Evolutionary conservation across 2,888 invertebrate species (phyloP).

Genomic region (Torymus texanus): DNA sequence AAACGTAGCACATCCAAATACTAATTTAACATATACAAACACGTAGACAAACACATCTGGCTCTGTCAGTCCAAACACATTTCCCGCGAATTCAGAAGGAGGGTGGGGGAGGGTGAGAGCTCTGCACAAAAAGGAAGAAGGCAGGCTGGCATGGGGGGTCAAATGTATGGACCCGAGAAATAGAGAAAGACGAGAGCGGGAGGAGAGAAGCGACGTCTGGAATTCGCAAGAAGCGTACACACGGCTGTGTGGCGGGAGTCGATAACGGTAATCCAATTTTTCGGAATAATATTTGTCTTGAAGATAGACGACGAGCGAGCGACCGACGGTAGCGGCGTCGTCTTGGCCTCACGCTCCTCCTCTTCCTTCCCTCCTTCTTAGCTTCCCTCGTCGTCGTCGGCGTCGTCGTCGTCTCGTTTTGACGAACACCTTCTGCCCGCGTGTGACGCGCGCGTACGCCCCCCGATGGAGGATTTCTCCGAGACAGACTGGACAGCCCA

Average conservation of each 20-base stretch:
- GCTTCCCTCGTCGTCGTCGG: not conserved
- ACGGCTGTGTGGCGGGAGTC: constrained; percentile 64
- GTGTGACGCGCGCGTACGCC: no score
- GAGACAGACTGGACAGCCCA: no score
- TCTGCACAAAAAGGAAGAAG: not conserved
- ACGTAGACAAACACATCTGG: not conserved
- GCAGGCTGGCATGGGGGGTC: not conserved
- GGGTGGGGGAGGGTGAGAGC: not conserved
- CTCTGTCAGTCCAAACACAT: constrained; percentile 19
- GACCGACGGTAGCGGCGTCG: constrained; percentile 46
- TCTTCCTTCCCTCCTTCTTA: not conserved
- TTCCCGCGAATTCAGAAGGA: constrained; percentile 30
- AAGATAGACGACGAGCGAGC: constrained; percentile 65
- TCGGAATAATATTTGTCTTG: constrained; percentile 74
- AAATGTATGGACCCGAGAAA: constrained; percentile 16
- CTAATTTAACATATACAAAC: not conserved
- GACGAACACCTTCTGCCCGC: constrained; percentile 25
- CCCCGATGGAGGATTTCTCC: no score
- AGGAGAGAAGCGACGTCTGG: constrained; percentile 14
- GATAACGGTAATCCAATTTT: constrained; percentile 74
- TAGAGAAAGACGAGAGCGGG: not conserved
- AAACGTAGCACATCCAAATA: no score
- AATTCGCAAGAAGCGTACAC: constrained; percentile 36
- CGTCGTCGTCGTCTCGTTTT: not conserved
- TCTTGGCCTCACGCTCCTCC: constrained; percentile 20